Conservation (phyloP, 2,797 vertebrate genomes). For the Scolopax rusticola region DNA sequence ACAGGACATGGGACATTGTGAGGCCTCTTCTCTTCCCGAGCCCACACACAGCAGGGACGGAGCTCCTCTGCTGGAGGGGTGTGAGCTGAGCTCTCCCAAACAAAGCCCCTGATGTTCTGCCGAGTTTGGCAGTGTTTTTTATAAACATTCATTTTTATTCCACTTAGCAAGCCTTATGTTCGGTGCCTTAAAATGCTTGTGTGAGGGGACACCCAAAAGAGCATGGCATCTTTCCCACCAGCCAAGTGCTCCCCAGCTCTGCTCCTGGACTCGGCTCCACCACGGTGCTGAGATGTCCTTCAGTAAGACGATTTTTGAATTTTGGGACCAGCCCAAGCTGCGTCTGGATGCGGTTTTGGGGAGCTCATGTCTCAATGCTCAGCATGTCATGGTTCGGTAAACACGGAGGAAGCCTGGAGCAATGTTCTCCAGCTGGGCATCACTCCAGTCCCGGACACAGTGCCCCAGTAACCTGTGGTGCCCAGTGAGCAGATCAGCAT, state of each 20-base stretch:
- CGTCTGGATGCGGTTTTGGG: accelerated
- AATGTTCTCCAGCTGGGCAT: not conserved
- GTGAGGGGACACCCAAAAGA: not conserved
- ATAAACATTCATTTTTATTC: not conserved
- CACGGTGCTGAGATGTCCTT: accelerated
- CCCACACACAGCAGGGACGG: accelerated
- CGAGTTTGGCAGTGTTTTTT: not conserved
- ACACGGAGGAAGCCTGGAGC: not conserved
- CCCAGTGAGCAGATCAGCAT: not conserved
- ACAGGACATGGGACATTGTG: accelerated
- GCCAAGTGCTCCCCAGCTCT: accelerated
- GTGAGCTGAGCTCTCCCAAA: not conserved
- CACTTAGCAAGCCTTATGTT: accelerated
- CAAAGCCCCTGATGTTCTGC: not conserved
- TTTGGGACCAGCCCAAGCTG: not conserved
- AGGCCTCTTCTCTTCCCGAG: not conserved
- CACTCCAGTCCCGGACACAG: not conserved
- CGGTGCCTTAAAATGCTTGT: accelerated
- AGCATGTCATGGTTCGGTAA: not conserved
- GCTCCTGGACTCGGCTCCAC: accelerated
- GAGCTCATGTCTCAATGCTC: accelerated
- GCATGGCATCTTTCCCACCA: not conserved
- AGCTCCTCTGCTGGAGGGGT: not conserved
- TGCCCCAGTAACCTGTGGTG: not conserved
- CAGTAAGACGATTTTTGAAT: not conserved